Conservation (phyloP, 2,888 invertebrate species). For the Nemotelus pantherinus region DNA sequence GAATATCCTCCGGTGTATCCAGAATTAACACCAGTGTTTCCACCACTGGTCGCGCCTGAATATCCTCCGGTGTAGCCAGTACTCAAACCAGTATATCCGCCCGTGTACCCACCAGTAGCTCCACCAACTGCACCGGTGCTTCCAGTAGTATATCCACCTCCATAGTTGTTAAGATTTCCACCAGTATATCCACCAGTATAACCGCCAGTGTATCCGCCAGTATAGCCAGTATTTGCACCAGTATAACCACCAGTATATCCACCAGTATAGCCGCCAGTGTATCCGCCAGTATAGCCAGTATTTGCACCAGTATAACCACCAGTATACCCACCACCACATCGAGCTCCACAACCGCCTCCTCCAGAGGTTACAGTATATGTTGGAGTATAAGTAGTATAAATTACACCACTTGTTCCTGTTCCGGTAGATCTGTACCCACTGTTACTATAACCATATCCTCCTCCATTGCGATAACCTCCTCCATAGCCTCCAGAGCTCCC, state of each 20-base stretch:
- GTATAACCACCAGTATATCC: conserved; percentile 1
- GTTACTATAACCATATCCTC: no score
- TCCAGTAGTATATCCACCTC: conserved; percentile 1
- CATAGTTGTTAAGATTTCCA: background rate
- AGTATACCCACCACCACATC: background rate
- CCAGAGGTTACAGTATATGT: background rate
- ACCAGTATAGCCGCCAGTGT: background rate
- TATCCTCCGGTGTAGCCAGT: background rate
- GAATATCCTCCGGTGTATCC: conserved; percentile 8
- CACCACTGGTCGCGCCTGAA: background rate
- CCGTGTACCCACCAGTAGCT: background rate
- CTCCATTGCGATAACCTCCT: background rate
- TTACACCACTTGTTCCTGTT: background rate
- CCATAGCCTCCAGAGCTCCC: conserved; percentile 5
- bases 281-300: background rate
- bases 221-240: background rate
- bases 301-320: background rate
- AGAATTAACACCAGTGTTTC: background rate
- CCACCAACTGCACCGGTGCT: background rate
- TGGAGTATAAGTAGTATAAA: background rate
- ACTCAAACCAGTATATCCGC: background rate
- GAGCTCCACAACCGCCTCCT: background rate
- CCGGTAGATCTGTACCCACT: no score
- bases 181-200: conserved; percentile 10
- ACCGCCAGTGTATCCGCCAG: no score